Base-by-base conservation (phyloP, 2,888 invertebrate species). In the Merodon equestris region DNA sequence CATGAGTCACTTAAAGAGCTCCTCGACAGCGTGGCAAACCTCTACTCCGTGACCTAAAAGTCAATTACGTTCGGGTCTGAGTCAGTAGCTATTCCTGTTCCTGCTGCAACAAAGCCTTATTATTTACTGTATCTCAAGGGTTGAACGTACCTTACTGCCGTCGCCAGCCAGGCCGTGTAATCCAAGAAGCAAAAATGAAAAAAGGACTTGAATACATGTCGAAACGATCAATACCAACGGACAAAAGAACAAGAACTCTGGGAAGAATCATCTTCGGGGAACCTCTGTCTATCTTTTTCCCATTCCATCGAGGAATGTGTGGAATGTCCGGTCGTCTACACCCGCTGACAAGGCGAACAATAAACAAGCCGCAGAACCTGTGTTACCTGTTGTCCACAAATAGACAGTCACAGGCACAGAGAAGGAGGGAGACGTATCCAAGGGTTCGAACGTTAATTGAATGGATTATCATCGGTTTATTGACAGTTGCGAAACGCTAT, bases 261-360 rank as follows among this genome's bases (percentile, higher is more conserved):
- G 19, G 36, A 51, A 47, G 13, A 45, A 53, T 7, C 40, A 40
- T 70, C 63, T 40, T 61, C 17, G 2, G 38, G 18, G 34, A 45
- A 7, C n/a, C n/a, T n/a, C n/a, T n/a, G n/a, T n/a, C n/a, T n/a
- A n/a, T n/a, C 17, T 18, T 17, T 13, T 47, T 18, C n/a, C 12
- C 61, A 44, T 48, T 4, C 18, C 19, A 19, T n/a, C 9, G 36
- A 40, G 73, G 67, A 60, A 73, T 73, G 67, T 14, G 34, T 73
- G 67, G 73, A 73, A 73, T 73, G 73, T 73, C 73, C 73, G 73
- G 73, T 67, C 42, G 57, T 44, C 47, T 45, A 72, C 66, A 66
- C 72, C 61, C 54, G 61, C 57, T 50, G 34, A 18, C 45, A 15
- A 17, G 3, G 7, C 27, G 7, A 27, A 1, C 18, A 0, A 14